Percentiles rank a stretch among this genome's conserved stretches.
Conservation (phyloP, 53 echinoderm and acorn worm species). For the Stichopus horrens region DNA sequence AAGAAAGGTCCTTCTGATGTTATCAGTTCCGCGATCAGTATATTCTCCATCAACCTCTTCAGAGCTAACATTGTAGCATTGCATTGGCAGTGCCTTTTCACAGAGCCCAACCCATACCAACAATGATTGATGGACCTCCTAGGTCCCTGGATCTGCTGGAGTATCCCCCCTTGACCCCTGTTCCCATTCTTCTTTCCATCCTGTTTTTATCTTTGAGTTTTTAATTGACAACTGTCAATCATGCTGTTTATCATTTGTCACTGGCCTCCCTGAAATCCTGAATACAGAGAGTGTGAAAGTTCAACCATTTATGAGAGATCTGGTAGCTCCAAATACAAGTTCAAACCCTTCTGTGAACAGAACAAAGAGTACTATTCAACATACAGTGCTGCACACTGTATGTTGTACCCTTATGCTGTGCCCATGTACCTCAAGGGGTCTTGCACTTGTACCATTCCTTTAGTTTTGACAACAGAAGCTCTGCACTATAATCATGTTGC, state of each 20-base stretch:
- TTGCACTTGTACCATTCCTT: no score
- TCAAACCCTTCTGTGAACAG: no score
- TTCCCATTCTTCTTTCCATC: not conserved
- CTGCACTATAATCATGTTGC: no score
- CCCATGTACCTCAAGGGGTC: no score
- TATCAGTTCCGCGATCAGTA: not conserved
- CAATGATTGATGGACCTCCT: not conserved
- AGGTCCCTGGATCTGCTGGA: not conserved
- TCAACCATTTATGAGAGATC: conserved; percentile 14
- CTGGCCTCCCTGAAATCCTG: conserved; percentile 8
- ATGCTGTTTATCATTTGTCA: conserved; percentile 11
- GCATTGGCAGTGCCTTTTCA: not conserved
- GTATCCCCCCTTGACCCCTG: not conserved
- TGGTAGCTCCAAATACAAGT: no score
- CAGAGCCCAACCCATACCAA: not conserved
- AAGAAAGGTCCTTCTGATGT: not conserved
- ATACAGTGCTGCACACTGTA: no score
- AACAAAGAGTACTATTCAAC: no score
- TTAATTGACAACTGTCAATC: conserved; percentile 28
- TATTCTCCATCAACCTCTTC: not conserved
- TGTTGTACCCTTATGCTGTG: no score
- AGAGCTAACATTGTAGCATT: not conserved
- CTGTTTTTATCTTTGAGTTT: not conserved
- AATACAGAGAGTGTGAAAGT: conserved; percentile 15
- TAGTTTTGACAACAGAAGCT: no score